Base-by-base conservation (phyloP, 2,797 vertebrate species). In the Naso thynnoides region DNA sequence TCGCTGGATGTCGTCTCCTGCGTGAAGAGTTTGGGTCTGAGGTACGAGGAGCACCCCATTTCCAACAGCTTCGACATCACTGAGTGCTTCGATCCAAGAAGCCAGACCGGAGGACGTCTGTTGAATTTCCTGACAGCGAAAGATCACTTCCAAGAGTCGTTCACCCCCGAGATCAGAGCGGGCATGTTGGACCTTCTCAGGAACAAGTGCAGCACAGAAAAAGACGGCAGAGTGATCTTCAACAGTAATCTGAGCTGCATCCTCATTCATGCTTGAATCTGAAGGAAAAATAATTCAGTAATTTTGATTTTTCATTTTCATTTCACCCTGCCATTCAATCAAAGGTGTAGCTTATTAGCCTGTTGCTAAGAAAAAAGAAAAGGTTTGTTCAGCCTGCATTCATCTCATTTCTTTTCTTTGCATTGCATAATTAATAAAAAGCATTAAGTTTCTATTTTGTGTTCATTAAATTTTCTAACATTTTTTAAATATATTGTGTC, bases 141-240 rank as follows among this genome's bases (percentile, higher is more conserved):
- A 47, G 41, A 90, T 6, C 2, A 85, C 56, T 93, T 93, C 76
- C 6, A 73, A 11, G n/a, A 86, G 67, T 86, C 85, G 21, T 83
- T 91, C 58, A 82, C 70, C n/a, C 82, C 85, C 0, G 88, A 93
- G 62, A 59, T 82, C 39, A 85, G 74, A 65, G 81, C 84, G 0
- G 87, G 74, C n/a, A 92, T 94, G 0, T 67, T 93, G 47, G 89
- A 92, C 15, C 76, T 92, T 9, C 82, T 94, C 33, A 82, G 67
- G 26, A 85, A 72, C 79, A 87, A 88, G 76, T 93, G 91, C 86
- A 92, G 92, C 82, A 56, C 65, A 10, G 63, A 87, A 11, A 90
- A 86, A 55, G 86, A 92, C 4, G 92, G 89, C 66, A 87, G 60
- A 38, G 38, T 92, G 0, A 3, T 86, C 4, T 89, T 93, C 31